Evolutionary conservation across 2,113 vertebrate species (phyloP), one percentile per base, ranked within the genome.

Genomic region (Gallinago paraguaiae): DNA sequence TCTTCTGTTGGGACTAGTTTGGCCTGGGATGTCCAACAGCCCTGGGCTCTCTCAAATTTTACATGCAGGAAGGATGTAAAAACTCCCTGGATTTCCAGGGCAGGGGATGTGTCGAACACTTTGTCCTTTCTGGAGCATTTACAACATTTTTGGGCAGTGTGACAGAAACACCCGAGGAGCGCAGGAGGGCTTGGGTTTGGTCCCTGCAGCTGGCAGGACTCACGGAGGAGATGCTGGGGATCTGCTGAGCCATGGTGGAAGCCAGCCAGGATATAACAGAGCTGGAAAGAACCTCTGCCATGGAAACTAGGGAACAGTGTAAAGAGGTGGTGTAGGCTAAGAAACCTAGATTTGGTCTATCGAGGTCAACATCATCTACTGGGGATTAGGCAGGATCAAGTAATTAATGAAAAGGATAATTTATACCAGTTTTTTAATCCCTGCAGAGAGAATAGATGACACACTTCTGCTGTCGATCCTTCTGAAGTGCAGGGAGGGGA

Each of bases 381-480:
- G 91, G 87, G 92, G 45, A 85, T 90, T 84, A 79, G 31, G 77
- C 68, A 87, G 77, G 77, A 89, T 93, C 93, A 93, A 96, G 86
- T 97, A 96, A 96, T 93, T 96, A 96, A 96, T 91, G 86, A 88
- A 93, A 92, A 93, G 59, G 70, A 85, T 91, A 96, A 95, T 79
- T 96, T 79, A 82, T 74, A 94, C 19, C 28, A 28, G 31, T 77
- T 93, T 95, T 92, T 69, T 90, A 86, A 70, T 96, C 92, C 81
- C 93, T 76, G 74, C n/a, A 85, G 96, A 30, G 7, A 43, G 27
- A 59, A 17, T 19, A 35, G 65, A 59, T 91, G 93, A 86, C 88
- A 91, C 46, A 94, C 53, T 97, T 97, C 92, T 93, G 72, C 57
- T 68, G 28, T 50, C 3, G 13, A 50, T 45, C 11, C 48, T 67